Evolutionary conservation across 1,140 invertebrate species (phyloP), one percentile per base, ranked within the genome.

Genomic region (Aphidius ervi): DNA sequence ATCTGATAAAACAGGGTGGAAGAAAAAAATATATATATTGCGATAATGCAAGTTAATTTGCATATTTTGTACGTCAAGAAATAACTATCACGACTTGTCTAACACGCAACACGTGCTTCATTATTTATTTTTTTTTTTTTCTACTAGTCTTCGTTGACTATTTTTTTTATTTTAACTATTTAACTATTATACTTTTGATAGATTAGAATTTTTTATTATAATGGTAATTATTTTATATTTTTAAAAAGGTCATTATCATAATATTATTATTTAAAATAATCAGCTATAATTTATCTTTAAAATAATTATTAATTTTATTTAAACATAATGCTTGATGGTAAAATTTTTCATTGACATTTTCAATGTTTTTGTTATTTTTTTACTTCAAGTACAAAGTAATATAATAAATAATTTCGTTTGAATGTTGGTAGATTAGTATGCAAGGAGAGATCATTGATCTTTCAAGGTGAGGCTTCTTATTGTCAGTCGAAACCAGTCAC

Each of bases 91-190:
- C 49, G 46, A 48, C 50, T 59, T 48, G 41, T 16, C 50, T 52
- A 61, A 59, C 73, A 74, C 68, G 73, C 71, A 72, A 74, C 65
- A 68, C 67, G 67, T 69, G 63, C 58, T 67, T 73, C 70, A 73
- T 73, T 72, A 73, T 74, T 72, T 71, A 71, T 69, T 68, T 70
- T 65, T 53, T 63, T 56, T 10, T 53, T 8, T 55, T 49, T 46
- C 42, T 10, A 56, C 6, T 58, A 31, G 31, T 52, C 9, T 31
- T 10, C 1, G 9, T 52, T 52, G 6, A 31, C 16, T 16, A 16
- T 16, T 16, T 16, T 16, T 16, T 16, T 16, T 16, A 16, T 16
- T 16, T 16, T 16, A 16, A 16, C 16, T 16, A 16, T 16, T 16
- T 16, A 16, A 16, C 16, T 16, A 16, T 16, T 16, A 16, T 16